Evolutionary conservation across 2,797 vertebrate genomes (phyloP), one percentile per base, ranked within the genome.

Genomic region (Petrocephalus schoutedeni): DNA sequence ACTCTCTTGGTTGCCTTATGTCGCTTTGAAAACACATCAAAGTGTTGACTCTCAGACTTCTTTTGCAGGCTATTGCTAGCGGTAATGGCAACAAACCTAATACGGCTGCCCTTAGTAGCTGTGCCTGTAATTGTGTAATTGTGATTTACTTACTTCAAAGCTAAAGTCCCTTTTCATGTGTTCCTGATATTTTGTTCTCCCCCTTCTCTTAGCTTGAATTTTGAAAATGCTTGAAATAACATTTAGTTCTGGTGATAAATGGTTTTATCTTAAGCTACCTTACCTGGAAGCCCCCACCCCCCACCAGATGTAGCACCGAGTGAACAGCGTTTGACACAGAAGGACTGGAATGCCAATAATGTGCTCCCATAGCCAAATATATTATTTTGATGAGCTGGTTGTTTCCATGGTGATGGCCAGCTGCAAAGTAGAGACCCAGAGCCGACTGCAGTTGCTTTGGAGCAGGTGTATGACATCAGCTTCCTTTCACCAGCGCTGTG

Each of bases 291-390:
- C 49, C 0, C 45, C 57, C 84, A 56, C 28, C 28, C n/a, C 32
- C 83, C 16, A 32, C 23, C 56, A 54, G 12, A 45, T 9, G 32
- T 36, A 28, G 23, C 16, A 86, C 28, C 41, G 28, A 86, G 23
- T 59, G 84, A 86, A 14, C 8, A 2, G 84, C 16, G 36, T 59
- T 7, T 58, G 28, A 58, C 23, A 59, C 12, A 4, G 56, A 32
- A 36, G 45, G 84, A 58, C 41, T 86, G 56, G 16, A 86, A 86
- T 86, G 56, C 56, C 84, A 86, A 21, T 86, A 86, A 86, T 86
- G 84, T 54, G n/a, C 19, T 12, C 14, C 21, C 84, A 86, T 10
- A 58, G 53, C 32, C 56, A 45, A 59, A 58, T 28, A 86, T 54
- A 59, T 59, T 58, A 85, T 54, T 56, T 85, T 54, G 54, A 56